Percentiles rank a stretch among this genome's conserved stretches.
Conservation (phyloP, 2,113 vertebrate species). For the Forbesichthys agassizii region DNA sequence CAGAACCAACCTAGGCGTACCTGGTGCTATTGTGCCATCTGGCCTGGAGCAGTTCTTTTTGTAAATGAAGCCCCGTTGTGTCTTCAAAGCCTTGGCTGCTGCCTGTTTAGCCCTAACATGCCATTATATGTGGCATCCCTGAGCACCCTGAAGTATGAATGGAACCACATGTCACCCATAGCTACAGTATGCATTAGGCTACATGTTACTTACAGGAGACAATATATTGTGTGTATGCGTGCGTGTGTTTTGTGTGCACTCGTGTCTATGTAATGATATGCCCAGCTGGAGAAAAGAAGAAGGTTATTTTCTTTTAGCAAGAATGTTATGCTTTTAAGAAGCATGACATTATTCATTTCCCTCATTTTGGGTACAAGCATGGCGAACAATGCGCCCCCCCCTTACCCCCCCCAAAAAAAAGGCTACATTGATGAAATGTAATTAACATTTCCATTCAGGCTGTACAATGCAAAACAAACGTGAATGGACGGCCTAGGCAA, state of each 20-base stretch:
- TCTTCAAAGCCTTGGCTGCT: conserved; percentile 64
- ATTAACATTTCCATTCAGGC: too few relatives aligned
- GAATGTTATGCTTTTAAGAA: conserved; percentile 27
- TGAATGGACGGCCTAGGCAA: too few relatives aligned
- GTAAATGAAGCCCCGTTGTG: conserved; percentile 49
- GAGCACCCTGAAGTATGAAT: conserved; percentile 53
- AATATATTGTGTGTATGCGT: conserved; percentile 26
- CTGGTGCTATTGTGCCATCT: conserved; percentile 40
- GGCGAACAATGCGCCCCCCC: too few relatives aligned
- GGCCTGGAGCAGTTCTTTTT: conserved; percentile 40
- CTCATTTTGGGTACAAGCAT: conserved; percentile 31
- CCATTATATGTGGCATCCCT: conserved; percentile 65
- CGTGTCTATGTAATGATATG: conserved; percentile 12
- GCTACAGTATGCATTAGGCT: conserved; percentile 50
- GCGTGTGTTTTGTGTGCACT: conserved; percentile 12
- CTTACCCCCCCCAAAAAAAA: too few relatives aligned
- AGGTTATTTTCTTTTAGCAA: too few relatives aligned
- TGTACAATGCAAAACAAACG: too few relatives aligned
- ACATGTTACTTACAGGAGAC: conserved; percentile 57
- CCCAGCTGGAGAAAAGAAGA: too few relatives aligned
- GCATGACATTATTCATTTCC: conserved; percentile 64
- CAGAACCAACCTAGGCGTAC: conserved; percentile 23
- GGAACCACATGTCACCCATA: conserved; percentile 67
- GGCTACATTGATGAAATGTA: too few relatives aligned
- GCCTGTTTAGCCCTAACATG: conserved; percentile 67